These are phyloP conservation scores for Drosophila sp. DNA, from an alignment of 1,140 invertebrate species.

Conservation along the genomic window DNA sequence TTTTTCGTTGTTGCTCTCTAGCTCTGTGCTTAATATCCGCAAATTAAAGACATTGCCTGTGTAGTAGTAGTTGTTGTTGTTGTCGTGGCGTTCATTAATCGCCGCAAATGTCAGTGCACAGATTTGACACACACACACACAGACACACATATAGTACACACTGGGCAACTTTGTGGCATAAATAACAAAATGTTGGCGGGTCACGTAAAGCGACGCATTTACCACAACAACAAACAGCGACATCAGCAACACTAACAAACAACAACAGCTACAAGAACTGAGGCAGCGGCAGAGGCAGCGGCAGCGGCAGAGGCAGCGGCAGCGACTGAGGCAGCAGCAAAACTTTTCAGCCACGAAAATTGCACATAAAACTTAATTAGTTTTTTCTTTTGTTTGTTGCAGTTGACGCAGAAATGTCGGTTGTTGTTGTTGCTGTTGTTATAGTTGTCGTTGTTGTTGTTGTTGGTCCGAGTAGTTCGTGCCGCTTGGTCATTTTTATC, in stretches of 20 bases:
- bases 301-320: background rate
- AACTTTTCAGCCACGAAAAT: constrained; percentile 82
- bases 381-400: constrained; percentile 64
- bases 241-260: background rate
- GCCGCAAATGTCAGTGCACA: constrained; percentile 71
- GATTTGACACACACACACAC: constrained; percentile 49
- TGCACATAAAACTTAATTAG: constrained; percentile 83
- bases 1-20: constrained; percentile 31
- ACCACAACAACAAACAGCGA: constrained; percentile 3
- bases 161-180: constrained; percentile 37
- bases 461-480: constrained; percentile 52
- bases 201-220: constrained; percentile 60
- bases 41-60: constrained; percentile 64
- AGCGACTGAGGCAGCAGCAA: constrained; percentile 19
- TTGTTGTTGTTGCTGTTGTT: constrained; percentile 15
- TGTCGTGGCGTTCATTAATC: constrained; percentile 65
- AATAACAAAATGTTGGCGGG: constrained; percentile 69
- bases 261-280: background rate
- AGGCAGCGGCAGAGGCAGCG: background rate
- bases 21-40: constrained; percentile 58
- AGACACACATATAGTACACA: constrained; percentile 3
- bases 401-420: constrained; percentile 16
- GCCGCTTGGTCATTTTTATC: constrained; percentile 80
- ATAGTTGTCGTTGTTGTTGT: constrained; percentile 16
- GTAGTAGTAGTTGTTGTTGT: constrained; percentile 4